Evolutionary conservation across 2,888 invertebrate genomes (phyloP), one percentile per base, ranked within the genome.

Genomic region (Heteromyza rotundicornis): DNA sequence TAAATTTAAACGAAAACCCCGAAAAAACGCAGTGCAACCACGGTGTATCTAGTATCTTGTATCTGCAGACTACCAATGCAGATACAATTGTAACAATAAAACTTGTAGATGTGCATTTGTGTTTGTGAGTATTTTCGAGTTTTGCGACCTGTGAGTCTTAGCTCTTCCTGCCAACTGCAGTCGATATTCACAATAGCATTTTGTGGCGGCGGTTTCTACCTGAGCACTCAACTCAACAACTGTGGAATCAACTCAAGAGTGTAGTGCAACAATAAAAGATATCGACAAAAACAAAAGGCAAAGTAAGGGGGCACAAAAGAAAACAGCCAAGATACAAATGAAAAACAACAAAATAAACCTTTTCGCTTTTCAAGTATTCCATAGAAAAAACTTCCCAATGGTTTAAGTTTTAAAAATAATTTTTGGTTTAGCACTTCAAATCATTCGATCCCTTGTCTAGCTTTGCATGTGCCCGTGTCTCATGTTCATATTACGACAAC

Each of bases 291-390:
- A 75, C 75, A 76, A 76, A 76, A 65, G 63, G 53, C 51, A 56
- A 63, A 68, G 76, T 76, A 77, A 75, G 77, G 73, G 72, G n/a
- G n/a, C n/a, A n/a, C n/a, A n/a, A n/a, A 74, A 69, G 71, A 58
- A 57, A 63, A 75, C 57, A 54, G 12, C n/a, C 74, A 74, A 75
- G 69, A 68, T 70, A 67, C 66, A 67, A 73, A 70, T 65, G 70
- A 74, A 69, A n/a, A 75, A 71, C 68, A 62, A 64, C 59, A 35
- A 16, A 3, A n/a, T n/a, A 3, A 14, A n/a, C 40, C 40, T 7
- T n/a, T 12, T n/a, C n/a, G n/a, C n/a, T n/a, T n/a, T n/a, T n/a
- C n/a, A n/a, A n/a, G n/a, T n/a, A n/a, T n/a, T n/a, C n/a, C n/a
- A n/a, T n/a, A n/a, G n/a, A n/a, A n/a, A n/a, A n/a, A n/a, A n/a